phyloP scores from a whole-genome alignment of 2,797 vertebrate species.

The Falco berigora region DNA sequence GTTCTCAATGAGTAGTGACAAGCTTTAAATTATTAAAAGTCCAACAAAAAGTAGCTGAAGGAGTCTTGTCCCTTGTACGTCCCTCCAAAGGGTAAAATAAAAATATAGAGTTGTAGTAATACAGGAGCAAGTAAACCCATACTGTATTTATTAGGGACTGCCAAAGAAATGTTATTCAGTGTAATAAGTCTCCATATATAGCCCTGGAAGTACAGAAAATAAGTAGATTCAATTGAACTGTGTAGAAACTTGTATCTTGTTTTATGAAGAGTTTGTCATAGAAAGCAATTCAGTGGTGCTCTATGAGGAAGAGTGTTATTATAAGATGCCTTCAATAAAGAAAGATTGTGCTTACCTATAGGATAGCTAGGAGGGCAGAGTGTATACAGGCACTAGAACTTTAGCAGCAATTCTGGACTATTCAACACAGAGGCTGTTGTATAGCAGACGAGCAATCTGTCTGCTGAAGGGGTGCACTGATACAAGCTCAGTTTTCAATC shows the following conservation, averaged over 20 bases:
- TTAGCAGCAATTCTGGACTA: background rate
- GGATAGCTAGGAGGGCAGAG: background rate
- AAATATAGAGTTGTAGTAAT: background rate
- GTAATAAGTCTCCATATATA: background rate
- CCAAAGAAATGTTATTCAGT: background rate
- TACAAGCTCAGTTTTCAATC: constrained; percentile 2
- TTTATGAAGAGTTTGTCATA: background rate
- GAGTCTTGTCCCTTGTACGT: background rate
- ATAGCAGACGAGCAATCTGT: background rate
- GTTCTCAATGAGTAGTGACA: background rate
- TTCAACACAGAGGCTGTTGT: background rate
- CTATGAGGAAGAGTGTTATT: background rate
- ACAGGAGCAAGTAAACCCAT: background rate
- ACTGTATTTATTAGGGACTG: background rate
- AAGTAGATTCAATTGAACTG: background rate
- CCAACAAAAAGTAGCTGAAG: background rate
- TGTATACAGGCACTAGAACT: background rate
- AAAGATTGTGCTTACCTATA: background rate
- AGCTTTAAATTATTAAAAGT: background rate
- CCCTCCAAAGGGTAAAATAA: background rate
- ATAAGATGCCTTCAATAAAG: background rate
- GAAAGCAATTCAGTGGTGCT: background rate
- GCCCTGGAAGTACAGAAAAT: background rate
- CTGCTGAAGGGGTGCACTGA: background rate
- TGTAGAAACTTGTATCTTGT: background rate